Percentiles rank a stretch among this genome's conserved stretches.
phyloP scores from a whole-genome alignment of 2,888 invertebrate species.

The Sericinus montela region DNA sequence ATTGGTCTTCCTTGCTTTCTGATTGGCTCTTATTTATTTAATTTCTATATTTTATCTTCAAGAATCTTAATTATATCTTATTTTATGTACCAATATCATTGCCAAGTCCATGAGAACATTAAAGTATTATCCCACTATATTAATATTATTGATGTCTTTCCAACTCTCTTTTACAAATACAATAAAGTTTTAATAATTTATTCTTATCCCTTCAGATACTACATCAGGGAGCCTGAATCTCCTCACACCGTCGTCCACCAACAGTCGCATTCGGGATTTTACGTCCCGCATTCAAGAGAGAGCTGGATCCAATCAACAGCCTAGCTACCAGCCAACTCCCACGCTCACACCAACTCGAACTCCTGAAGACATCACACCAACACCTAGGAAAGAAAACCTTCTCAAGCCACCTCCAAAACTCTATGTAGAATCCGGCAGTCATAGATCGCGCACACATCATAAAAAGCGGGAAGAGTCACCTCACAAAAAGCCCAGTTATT shows the following conservation, averaged over 20 bases:
- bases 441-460: constrained; percentile 57
- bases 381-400: constrained; percentile 44
- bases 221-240: constrained; percentile 82
- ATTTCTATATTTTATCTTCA: no score
- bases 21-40: no score
- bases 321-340: constrained; percentile 44
- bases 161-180: no score
- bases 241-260: constrained; percentile 80
- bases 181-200: no score
- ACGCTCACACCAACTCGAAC: constrained; percentile 47
- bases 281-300: constrained; percentile 80
- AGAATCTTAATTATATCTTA: no score
- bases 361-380: constrained; percentile 44
- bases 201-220: constrained; percentile 52
- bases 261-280: constrained; percentile 77
- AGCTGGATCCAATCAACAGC: constrained; percentile 52
- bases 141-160: no score
- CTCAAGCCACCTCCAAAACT: constrained; percentile 68
- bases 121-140: no score
- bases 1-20: no score
- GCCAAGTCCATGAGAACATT: no score
- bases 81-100: no score
- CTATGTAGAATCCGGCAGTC: constrained; percentile 54
- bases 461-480: constrained; percentile 63
- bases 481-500: constrained; percentile 90